Conservation (phyloP, 1,140 invertebrate genomes). For the Drosophila ficusphila region DNA sequence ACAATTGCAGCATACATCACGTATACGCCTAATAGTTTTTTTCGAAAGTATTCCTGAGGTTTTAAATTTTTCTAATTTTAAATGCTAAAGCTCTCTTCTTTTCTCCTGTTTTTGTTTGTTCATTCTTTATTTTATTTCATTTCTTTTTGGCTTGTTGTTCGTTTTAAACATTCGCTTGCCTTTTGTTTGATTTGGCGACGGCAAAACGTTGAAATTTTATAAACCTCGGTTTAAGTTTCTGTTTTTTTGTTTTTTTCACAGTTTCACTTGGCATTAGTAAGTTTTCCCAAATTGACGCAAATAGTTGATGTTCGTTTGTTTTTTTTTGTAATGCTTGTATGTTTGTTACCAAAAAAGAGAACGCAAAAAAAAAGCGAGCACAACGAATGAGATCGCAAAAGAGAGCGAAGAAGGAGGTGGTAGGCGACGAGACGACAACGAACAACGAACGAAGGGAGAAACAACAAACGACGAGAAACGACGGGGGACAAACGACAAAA, state of each 20-base stretch:
- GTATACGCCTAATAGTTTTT: background rate
- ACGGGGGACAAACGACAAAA: slow-evolving; percentile 18
- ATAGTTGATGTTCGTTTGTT: background rate
- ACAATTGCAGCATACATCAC: no score
- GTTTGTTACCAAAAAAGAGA: background rate
- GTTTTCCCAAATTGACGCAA: background rate
- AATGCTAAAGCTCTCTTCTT: background rate
- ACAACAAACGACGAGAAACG: slow-evolving; percentile 7
- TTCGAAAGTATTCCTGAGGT: background rate
- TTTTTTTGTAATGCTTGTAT: background rate
- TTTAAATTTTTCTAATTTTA: background rate
- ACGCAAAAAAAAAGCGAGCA: slow-evolving; percentile 6
- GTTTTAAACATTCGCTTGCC: slow-evolving; percentile 21
- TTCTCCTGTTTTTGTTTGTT: background rate
- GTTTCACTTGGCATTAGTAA: slow-evolving; percentile 15
- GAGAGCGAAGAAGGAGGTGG: background rate
- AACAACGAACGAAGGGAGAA: slow-evolving; percentile 1
- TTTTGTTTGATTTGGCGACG: slow-evolving; percentile 70
- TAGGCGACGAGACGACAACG: slow-evolving; percentile 1
- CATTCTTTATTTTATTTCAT: no score
- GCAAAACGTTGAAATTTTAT: slow-evolving; percentile 51
- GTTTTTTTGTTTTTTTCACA: slow-evolving; percentile 10
- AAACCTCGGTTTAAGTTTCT: slow-evolving; percentile 17
- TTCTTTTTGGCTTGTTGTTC: background rate
- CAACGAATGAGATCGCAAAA: background rate